phyloP scores from a whole-genome alignment of 2,797 vertebrate species.

The Salarias fasciatus region DNA sequence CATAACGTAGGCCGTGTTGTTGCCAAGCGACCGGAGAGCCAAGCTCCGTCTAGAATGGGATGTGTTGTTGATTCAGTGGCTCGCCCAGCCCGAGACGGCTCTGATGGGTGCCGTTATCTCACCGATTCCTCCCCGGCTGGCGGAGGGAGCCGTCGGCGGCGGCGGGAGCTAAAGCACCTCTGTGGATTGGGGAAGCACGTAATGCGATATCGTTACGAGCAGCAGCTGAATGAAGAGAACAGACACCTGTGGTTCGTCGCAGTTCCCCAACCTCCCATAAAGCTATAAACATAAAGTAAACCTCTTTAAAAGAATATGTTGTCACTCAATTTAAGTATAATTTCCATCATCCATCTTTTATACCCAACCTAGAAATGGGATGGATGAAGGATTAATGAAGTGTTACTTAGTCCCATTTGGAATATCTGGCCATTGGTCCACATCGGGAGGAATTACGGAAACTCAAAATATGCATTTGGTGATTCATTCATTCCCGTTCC shows the following conservation, averaged over 20 bases:
- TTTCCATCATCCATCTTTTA: too few species aligned
- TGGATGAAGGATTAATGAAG: too few species aligned
- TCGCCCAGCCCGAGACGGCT: slow-evolving; percentile 65
- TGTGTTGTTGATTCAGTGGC: slow-evolving; percentile 77
- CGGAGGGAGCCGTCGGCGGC: slow-evolving; percentile 23
- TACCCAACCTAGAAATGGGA: too few species aligned
- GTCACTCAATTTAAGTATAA: background rate
- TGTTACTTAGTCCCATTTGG: too few species aligned
- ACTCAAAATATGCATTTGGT: too few species aligned
- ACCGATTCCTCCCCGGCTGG: slow-evolving; percentile 42
- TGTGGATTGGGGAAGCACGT: slow-evolving; percentile 20
- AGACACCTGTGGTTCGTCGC: slow-evolving; percentile 11
- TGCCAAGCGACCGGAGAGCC: slow-evolving; percentile 78
- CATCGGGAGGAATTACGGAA: too few species aligned
- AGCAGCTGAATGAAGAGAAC: slow-evolving; percentile 8
- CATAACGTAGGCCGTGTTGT: slow-evolving; percentile 66
- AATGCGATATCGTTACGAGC: slow-evolving; percentile 2
- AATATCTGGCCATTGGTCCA: too few species aligned
- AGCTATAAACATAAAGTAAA: background rate
- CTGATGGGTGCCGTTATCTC: slow-evolving; percentile 71
- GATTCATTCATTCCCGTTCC: background rate
- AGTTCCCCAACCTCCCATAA: background rate
- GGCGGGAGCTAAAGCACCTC: slow-evolving; percentile 26
- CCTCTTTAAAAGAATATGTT: background rate
- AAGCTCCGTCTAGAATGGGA: slow-evolving; percentile 73